A percentile compares a stretch with the other conserved stretches of the same genome.
Evolutionary conservation across 2,113 vertebrate species (phyloP).

Genomic region (Prionailurus viverrinus): DNA sequence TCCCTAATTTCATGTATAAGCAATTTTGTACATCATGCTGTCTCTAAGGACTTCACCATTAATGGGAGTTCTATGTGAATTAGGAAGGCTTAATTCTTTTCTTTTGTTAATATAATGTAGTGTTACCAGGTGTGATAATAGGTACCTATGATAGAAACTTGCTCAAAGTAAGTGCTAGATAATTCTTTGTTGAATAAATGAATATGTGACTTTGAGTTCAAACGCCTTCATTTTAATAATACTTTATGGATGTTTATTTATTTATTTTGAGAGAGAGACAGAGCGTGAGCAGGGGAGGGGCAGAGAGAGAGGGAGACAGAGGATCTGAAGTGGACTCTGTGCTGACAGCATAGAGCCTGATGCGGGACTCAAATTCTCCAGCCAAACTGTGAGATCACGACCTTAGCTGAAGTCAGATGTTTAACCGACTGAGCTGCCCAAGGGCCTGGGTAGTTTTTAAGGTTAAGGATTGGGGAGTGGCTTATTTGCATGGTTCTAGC

Average conservation of each 20-base stretch:
- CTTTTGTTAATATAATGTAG: background rate
- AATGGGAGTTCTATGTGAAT: background rate
- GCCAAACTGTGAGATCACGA: too few relatives aligned
- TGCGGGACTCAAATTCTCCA: too few relatives aligned
- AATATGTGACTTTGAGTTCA: background rate
- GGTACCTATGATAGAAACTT: background rate
- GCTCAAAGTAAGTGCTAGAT: background rate
- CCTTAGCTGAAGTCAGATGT: too few relatives aligned
- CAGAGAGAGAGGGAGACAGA: too few relatives aligned
- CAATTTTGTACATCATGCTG: background rate
- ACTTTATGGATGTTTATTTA: background rate
- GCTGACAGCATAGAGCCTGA: too few relatives aligned
- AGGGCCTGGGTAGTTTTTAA: background rate
- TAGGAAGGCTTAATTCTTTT: background rate
- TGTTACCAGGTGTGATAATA: background rate
- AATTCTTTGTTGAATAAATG: slow-evolving; percentile 57
- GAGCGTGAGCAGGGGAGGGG: too few relatives aligned
- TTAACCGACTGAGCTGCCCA: too few relatives aligned
- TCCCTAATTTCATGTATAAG: background rate
- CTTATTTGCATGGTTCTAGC: background rate
- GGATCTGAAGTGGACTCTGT: too few relatives aligned
- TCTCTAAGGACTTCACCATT: background rate
- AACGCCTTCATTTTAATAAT: slow-evolving; percentile 44
- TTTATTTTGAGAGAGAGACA: too few relatives aligned
- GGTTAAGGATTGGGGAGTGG: background rate